Conservation (phyloP, 2,113 vertebrate species). For the Fregetta grallaria region DNA sequence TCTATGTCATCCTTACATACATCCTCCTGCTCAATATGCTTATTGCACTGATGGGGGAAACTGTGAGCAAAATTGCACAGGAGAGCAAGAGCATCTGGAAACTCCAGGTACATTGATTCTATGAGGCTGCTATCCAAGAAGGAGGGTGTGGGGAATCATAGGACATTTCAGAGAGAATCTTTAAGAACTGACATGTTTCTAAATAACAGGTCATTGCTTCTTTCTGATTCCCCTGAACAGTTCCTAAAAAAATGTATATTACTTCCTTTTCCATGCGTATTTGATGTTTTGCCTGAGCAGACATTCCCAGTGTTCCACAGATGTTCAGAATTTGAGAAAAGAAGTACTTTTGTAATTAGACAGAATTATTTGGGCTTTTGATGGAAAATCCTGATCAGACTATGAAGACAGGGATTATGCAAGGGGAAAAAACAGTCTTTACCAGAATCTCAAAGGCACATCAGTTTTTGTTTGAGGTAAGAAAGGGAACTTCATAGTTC, state of each 20-base stretch:
- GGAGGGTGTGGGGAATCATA: background rate
- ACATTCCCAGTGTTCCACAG: background rate
- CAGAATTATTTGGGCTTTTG: background rate
- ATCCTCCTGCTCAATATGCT: slow-evolving; percentile 99
- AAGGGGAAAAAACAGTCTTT: background rate
- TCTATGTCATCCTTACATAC: slow-evolving; percentile 94
- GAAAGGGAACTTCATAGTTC: background rate
- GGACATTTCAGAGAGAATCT: background rate
- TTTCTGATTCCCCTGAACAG: background rate
- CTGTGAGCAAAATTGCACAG: slow-evolving; percentile 84
- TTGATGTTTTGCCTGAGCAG: background rate
- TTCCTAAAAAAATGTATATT: background rate
- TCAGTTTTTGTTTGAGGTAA: background rate
- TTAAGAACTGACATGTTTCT: background rate
- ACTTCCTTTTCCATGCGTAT: background rate
- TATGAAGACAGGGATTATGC: background rate
- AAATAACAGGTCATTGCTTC: background rate
- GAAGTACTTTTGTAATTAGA: background rate
- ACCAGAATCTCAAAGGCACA: background rate
- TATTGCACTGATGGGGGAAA: slow-evolving; percentile 94
- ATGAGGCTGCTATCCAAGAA: background rate
- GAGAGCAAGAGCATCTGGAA: slow-evolving; percentile 95
- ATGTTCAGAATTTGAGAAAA: background rate
- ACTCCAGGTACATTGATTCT: slow-evolving; percentile 81
- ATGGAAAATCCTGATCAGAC: background rate